Conservation (phyloP, 2,888 invertebrate genomes). For the Lithophane leautieri region DNA sequence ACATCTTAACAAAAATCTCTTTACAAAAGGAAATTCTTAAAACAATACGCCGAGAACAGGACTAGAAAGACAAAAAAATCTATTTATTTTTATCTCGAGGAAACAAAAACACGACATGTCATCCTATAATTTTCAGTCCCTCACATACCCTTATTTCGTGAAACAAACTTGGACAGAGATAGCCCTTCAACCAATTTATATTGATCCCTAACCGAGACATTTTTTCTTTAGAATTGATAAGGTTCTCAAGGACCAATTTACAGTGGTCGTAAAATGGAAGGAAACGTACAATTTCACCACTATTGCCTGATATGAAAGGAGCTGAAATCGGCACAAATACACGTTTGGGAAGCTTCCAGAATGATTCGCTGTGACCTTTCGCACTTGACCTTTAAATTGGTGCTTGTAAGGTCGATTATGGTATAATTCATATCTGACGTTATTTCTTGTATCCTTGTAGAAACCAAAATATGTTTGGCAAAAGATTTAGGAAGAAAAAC, state of each 20-base stretch:
- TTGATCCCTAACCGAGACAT: slow-evolving; percentile 32
- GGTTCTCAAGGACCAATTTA: slow-evolving; percentile 25
- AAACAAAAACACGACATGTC: slow-evolving; percentile 63
- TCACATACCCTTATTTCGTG: slow-evolving; percentile 59
- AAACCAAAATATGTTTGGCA: neutral
- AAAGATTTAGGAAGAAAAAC: neutral
- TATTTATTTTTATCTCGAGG: slow-evolving; percentile 61
- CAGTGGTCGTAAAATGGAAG: slow-evolving; percentile 28
- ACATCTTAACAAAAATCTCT: slow-evolving; percentile 15
- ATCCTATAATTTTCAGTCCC: slow-evolving; percentile 64
- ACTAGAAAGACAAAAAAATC: slow-evolving; percentile 40
- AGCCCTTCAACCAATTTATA: slow-evolving; percentile 44
- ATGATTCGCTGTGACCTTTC: slow-evolving; percentile 42
- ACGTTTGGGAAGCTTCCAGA: slow-evolving; percentile 53
- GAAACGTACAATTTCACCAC: slow-evolving; percentile 52
- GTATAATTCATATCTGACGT: neutral
- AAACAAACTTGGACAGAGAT: slow-evolving; percentile 60
- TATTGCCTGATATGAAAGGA: slow-evolving; percentile 49
- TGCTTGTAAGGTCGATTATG: slow-evolving; percentile 22
- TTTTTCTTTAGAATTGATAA: slow-evolving; percentile 10
- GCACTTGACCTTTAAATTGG: slow-evolving; percentile 26
- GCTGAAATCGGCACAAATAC: slow-evolving; percentile 52
- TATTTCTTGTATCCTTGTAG: neutral
- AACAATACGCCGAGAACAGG: slow-evolving; percentile 52
- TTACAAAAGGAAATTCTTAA: slow-evolving; percentile 34